Conservation (phyloP, 2,113 vertebrate species). For the Pica pica region DNA sequence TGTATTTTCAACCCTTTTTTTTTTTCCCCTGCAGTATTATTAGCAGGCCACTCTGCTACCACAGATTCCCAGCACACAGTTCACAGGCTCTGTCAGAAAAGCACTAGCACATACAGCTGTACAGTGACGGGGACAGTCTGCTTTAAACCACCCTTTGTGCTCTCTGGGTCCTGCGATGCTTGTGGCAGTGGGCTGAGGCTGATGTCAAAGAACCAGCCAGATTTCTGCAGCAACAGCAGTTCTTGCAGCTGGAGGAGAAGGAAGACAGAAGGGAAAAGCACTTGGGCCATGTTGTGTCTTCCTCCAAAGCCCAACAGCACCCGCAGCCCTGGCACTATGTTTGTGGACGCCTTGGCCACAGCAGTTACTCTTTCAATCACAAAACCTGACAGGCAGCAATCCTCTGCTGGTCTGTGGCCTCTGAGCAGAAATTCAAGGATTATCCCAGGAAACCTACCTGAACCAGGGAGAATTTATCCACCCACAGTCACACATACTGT, state of each 20-base stretch:
- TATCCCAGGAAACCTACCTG: not conserved
- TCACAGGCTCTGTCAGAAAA: not conserved
- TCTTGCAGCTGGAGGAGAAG: not conserved
- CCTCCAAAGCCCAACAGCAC: accelerated
- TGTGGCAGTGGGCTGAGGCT: not conserved
- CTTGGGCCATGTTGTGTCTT: not conserved
- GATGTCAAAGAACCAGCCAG: not conserved
- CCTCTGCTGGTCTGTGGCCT: too few species aligned
- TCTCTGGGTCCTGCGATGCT: too few species aligned
- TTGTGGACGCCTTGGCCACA: not conserved
- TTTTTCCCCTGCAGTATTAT: not conserved
- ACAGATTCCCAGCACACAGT: not conserved
- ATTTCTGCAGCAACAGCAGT: not conserved
- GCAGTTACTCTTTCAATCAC: not conserved
- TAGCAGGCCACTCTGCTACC: not conserved
- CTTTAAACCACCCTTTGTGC: not conserved
- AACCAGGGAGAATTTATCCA: not conserved
- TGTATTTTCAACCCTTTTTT: not conserved
- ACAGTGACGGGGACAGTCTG: not conserved
- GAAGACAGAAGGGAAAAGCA: not conserved
- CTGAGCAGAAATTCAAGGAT: not conserved
- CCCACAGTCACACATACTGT: not conserved
- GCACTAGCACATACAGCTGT: too few species aligned
- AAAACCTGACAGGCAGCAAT: too few species aligned
- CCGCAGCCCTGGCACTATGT: accelerated